A percentile compares a stretch with the other conserved stretches of the same genome.
Conservation (phyloP, 2,113 vertebrate genomes). For the Myocastor coypus region DNA sequence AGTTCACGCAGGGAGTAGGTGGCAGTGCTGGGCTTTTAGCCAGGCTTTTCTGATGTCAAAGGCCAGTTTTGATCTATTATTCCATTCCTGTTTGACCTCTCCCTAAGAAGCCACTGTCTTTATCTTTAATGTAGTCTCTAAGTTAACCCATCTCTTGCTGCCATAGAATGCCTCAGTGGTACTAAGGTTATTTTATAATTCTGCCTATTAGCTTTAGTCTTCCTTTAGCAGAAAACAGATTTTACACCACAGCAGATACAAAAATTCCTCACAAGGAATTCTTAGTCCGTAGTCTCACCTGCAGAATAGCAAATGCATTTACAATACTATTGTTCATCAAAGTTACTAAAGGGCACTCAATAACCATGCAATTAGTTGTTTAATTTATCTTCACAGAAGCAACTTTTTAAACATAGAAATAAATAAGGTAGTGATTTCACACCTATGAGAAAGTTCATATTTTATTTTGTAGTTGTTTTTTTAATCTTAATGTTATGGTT, state of each 20-base stretch:
- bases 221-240: constrained; percentile 25
- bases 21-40: background rate
- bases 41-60: background rate
- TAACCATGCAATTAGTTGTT: background rate
- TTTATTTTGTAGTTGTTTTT: constrained; percentile 22
- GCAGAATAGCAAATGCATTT: background rate
- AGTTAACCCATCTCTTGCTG: background rate
- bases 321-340: background rate
- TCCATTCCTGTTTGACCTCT: background rate
- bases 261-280: background rate
- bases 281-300: background rate
- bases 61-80: background rate
- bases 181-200: background rate
- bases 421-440: background rate
- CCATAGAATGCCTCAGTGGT: background rate
- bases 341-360: background rate
- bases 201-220: constrained; percentile 5
- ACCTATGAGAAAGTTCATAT: background rate
- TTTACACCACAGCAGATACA: background rate
- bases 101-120: background rate
- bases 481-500: background rate
- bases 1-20: background rate
- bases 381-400: constrained; percentile 15
- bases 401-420: constrained; percentile 45
- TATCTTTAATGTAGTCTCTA: background rate